Conservation (phyloP, 2,797 vertebrate genomes). For the Pogoniulus pusillus region DNA sequence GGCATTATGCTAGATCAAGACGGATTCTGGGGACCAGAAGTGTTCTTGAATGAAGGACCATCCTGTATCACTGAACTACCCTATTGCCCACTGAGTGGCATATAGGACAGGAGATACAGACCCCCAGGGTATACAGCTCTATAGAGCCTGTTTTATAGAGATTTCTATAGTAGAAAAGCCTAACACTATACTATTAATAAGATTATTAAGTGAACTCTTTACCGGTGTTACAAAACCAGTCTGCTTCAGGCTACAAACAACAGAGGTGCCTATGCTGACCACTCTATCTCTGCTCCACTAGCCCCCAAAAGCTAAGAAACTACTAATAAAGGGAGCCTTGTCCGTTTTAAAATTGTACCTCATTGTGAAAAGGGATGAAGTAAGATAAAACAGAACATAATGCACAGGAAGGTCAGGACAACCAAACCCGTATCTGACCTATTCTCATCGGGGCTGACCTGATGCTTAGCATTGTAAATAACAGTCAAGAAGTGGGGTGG, state of each 20-base stretch:
- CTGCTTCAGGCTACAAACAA: background rate
- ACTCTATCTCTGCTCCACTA: background rate
- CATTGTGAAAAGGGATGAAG: background rate
- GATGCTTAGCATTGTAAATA: background rate
- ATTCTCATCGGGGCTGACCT: background rate
- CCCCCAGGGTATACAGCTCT: accelerated
- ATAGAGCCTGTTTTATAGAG: too few relatives aligned
- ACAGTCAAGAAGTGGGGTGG: background rate
- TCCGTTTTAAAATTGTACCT: background rate
- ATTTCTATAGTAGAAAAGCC: too few relatives aligned
- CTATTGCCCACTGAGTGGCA: too few relatives aligned
- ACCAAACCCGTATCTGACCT: accelerated
- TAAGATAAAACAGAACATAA: background rate
- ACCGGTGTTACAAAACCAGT: background rate
- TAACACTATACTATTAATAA: background rate
- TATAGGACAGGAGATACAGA: too few relatives aligned
- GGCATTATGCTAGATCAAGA: background rate
- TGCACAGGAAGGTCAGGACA: background rate
- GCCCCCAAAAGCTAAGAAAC: background rate
- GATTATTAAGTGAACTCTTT: background rate
- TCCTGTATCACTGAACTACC: too few relatives aligned
- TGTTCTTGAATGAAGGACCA: background rate
- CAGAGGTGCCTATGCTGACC: background rate
- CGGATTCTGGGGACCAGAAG: background rate
- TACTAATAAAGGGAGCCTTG: background rate